These are phyloP conservation scores for Datnioides undecimradiatus DNA, from an alignment of 2,113 vertebrate species.

Conservation along the genomic window DNA sequence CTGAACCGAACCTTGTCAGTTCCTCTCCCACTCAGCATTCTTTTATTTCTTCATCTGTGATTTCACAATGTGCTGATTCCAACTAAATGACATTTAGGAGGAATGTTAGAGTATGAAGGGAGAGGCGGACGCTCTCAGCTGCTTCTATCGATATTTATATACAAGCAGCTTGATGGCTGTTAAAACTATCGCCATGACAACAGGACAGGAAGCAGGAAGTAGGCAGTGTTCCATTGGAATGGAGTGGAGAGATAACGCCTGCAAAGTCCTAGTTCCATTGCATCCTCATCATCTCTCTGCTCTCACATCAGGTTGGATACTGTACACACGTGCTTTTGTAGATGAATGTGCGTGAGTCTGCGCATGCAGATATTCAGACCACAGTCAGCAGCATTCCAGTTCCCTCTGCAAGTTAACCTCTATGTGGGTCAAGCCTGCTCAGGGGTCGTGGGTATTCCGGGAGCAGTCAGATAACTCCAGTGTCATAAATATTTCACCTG, in stretches of 20 bases:
- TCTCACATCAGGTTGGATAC: not conserved
- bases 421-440: slow-evolving; percentile 30
- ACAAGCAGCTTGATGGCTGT: slow-evolving; percentile 5
- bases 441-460: slow-evolving; percentile 59
- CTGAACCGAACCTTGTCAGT: not conserved
- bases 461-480: slow-evolving; percentile 26
- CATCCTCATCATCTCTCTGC: not conserved
- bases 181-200: slow-evolving; percentile 67
- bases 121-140: slow-evolving; percentile 47
- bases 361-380: not conserved
- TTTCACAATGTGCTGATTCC: slow-evolving; percentile 7
- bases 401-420: slow-evolving; percentile 21
- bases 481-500: slow-evolving; percentile 48
- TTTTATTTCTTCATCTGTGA: slow-evolving; percentile 8
- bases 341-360: not conserved
- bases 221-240: slow-evolving; percentile 36
- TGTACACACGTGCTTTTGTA: not conserved
- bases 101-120: slow-evolving; percentile 12
- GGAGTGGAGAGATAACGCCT: slow-evolving; percentile 60
- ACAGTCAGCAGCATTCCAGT: slow-evolving; percentile 2
- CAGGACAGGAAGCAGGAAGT: slow-evolving; percentile 80
- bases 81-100: slow-evolving; percentile 50
- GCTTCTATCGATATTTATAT: slow-evolving; percentile 43
- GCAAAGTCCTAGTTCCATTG: not conserved
- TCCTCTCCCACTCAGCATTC: slow-evolving; percentile 32